phyloP scores from a whole-genome alignment of 2,888 invertebrate genomes.

The Nezara viridula region DNA sequence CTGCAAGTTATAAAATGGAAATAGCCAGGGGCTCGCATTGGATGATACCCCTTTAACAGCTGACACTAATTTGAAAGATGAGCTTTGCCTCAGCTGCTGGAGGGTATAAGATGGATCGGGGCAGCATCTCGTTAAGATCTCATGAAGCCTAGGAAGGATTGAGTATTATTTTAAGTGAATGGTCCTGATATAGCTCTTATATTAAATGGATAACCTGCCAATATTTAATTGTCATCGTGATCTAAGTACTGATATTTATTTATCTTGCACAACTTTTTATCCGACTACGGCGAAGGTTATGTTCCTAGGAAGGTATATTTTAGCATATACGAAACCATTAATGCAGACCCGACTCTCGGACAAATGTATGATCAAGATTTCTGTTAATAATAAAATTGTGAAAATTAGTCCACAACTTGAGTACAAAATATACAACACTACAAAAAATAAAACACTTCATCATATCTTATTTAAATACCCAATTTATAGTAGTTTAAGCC shows the following conservation, averaged over 20 bases:
- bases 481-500: too few relatives aligned
- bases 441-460: too few relatives aligned
- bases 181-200: not conserved
- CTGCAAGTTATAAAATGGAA: not conserved
- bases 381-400: too few relatives aligned
- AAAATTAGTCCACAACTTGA: too few relatives aligned
- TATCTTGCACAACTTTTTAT: not conserved
- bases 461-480: too few relatives aligned
- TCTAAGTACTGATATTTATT: not conserved
- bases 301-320: too few relatives aligned
- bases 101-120: not conserved
- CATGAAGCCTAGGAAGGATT: not conserved
- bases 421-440: too few relatives aligned
- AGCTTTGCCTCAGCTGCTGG: not conserved
- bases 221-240: not conserved
- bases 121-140: not conserved
- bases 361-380: too few relatives aligned
- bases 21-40: not conserved
- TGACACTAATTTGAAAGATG: conserved; percentile 34
- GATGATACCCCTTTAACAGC: not conserved
- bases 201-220: not conserved
- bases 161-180: not conserved
- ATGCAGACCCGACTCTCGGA: too few relatives aligned
- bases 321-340: too few relatives aligned
- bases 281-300: too few relatives aligned